Percentiles rank a stretch among this genome's conserved stretches.
Evolutionary conservation across 23 tunicate species (phyloP).

Genomic region (Ciona savignyi): DNA sequence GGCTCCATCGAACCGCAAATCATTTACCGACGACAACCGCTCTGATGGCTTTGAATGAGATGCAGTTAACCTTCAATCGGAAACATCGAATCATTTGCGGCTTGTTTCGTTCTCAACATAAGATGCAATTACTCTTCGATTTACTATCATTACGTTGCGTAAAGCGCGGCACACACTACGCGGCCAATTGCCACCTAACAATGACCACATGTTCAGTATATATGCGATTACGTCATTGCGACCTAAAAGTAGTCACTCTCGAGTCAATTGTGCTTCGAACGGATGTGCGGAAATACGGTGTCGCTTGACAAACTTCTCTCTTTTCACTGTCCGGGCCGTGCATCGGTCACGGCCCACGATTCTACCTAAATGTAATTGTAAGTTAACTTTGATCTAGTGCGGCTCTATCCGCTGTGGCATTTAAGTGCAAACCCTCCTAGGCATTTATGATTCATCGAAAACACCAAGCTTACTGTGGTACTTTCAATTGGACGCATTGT

Average conservation of each 20-base stretch:
- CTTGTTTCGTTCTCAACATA: too few species aligned
- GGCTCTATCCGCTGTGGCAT: background rate
- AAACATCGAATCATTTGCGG: too few species aligned
- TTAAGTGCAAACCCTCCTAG: background rate
- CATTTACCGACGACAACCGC: background rate
- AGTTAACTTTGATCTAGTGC: background rate
- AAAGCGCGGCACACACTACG: too few species aligned
- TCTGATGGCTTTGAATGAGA: too few species aligned
- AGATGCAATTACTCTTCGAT: too few species aligned
- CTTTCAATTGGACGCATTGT: conserved; percentile 1
- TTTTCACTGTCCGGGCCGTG: background rate
- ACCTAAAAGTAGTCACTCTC: background rate
- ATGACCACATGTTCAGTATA: background rate
- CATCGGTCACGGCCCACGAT: background rate
- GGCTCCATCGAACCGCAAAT: background rate
- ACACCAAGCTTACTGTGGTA: background rate
- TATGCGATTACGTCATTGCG: background rate
- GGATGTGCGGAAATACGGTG: conserved; percentile 1
- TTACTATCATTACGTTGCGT: too few species aligned
- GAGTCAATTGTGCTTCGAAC: background rate
- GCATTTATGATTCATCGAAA: background rate
- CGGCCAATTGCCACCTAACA: background rate
- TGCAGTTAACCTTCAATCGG: too few species aligned
- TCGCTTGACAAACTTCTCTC: background rate
- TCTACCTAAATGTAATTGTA: background rate